Evolutionary conservation across 1,140 invertebrate genomes (phyloP), one percentile per base, ranked within the genome.

Genomic region (Zaprionus taronus): DNA sequence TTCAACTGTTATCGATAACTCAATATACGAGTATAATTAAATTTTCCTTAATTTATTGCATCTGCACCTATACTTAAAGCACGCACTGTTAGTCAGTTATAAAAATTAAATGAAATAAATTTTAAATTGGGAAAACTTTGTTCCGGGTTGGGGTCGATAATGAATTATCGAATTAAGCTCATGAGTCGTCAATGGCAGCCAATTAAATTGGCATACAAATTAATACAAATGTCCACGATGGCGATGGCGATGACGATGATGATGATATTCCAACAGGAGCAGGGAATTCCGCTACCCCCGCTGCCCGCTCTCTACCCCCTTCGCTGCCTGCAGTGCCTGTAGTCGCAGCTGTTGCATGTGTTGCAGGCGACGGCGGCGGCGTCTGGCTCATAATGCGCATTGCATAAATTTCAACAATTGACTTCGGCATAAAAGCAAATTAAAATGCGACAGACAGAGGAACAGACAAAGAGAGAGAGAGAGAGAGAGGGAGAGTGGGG

Each of bases 151-250:
- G 24, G 24, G n/a, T 24, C 60, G 74, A 75, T 67, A 87, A 86
- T 86, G 83, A 70, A 86, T 86, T 86, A 86, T 86, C 80, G 80
- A 83, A 87, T 86, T 86, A 86, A 86, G 83, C 80, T 70, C 72
- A 58, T 62, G 76, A 55, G 76, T 69, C 66, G 71, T 67, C 58
- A 83, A 77, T 84, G 81, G 81, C 78, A 83, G 83, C 83, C 83
- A 86, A 86, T 86, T 86, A 86, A 86, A 87, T 80, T 80, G 83
- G 77, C 77, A 87, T 86, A 86, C 83, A 86, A 86, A 86, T 86
- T 86, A 86, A 86, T 86, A 86, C 83, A 86, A 86, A 86, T 86
- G 83, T 38, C 65, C 65, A 68, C 34, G 44, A 56, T 20, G 20
- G 20, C 22, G 12, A 44, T 61, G 26, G n/a, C 17, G 9, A 58